Percentiles rank a stretch among this genome's conserved stretches.
phyloP scores from a whole-genome alignment of 1,140 invertebrate genomes.

The Arion vulgaris region DNA sequence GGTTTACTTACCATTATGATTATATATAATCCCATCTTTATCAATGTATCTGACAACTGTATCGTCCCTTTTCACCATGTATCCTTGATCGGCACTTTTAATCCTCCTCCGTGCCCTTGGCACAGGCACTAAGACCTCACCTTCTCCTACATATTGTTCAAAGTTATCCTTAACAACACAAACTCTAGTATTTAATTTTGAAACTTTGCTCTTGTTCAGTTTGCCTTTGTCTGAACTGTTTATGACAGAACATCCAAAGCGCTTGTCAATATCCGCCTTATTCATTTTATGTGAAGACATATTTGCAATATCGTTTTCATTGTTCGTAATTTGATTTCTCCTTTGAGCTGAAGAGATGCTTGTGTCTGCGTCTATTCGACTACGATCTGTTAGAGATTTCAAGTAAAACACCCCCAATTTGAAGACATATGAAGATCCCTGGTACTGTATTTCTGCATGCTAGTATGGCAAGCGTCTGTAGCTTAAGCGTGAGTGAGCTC shows the following conservation, averaged over 20 bases:
- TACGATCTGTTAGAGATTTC: not conserved
- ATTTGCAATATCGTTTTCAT: slow-evolving; percentile 21
- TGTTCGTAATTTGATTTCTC: not conserved
- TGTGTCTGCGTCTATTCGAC: not conserved
- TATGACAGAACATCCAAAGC: not conserved
- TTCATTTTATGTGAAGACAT: slow-evolving; percentile 36
- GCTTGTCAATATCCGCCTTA: slow-evolving; percentile 35
- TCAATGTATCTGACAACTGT: slow-evolving; percentile 31
- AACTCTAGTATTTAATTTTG: not conserved
- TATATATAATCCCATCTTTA: slow-evolving; percentile 35
- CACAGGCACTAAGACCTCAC: slow-evolving; percentile 33
- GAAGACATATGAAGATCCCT: no score
- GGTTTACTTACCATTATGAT: slow-evolving; percentile 30
- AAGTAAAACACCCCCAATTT: no score
- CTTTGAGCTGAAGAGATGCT: not conserved
- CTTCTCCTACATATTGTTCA: slow-evolving; percentile 33
- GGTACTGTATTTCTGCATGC: no score
- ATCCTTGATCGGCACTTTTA: slow-evolving; percentile 31
- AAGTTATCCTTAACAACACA: slow-evolving; percentile 28
- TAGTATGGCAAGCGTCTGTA: no score
- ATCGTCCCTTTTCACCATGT: slow-evolving; percentile 36
- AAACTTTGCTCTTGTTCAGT: not conserved
- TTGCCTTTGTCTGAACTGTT: slow-evolving; percentile 7
- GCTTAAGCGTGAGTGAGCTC: no score
- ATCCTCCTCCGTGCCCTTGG: slow-evolving; percentile 30